Conservation (phyloP, 2,888 invertebrate genomes). For the Suillia variegata region DNA sequence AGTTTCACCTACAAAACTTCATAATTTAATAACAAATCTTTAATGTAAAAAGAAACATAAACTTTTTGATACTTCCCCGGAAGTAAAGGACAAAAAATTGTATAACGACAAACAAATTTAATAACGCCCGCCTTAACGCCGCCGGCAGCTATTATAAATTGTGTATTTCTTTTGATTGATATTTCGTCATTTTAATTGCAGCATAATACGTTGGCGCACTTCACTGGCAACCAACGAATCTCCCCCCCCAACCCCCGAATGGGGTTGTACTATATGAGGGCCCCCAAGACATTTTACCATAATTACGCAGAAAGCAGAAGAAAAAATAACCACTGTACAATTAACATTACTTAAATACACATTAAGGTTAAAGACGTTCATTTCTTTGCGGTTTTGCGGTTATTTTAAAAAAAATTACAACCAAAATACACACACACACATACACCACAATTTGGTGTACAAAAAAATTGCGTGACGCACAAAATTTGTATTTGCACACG, state of each 20-base stretch:
- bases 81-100: no score
- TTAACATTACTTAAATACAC: slow-evolving; percentile 55
- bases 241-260: no score
- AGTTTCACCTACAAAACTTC: no score
- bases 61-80: no score
- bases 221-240: background rate
- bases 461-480: slow-evolving; percentile 48
- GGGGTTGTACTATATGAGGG: no score
- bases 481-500: slow-evolving; percentile 22
- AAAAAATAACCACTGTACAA: slow-evolving; percentile 33
- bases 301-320: slow-evolving; percentile 12
- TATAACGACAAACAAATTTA: no score
- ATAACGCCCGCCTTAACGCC: no score
- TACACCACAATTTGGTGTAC: background rate
- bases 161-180: slow-evolving; percentile 13
- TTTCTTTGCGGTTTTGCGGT: slow-evolving; percentile 46
- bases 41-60: no score
- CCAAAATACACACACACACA: no score
- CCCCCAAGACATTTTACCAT: no score
- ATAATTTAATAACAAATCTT: no score
- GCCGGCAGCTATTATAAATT: background rate
- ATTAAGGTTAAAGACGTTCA: slow-evolving; percentile 51
- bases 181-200: slow-evolving; percentile 17
- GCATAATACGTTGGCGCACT: background rate
- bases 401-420: slow-evolving; percentile 30